A percentile compares a stretch with the other conserved stretches of the same genome.
phyloP scores from a whole-genome alignment of 2,113 vertebrate species.

The Nannospalax galili region DNA sequence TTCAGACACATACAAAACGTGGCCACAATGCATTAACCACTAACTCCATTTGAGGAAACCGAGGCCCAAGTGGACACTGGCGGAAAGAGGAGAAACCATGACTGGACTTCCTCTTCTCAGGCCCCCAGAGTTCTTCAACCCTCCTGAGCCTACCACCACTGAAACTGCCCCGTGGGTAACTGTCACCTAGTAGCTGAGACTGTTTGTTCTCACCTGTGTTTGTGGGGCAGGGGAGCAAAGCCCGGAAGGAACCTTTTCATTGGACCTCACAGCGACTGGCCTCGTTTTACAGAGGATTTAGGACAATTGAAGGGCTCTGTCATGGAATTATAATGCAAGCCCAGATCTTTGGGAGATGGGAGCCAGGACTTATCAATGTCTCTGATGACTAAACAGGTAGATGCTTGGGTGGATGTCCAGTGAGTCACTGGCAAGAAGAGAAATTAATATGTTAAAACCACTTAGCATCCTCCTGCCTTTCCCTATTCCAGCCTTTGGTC shows the following conservation, averaged over 20 bases:
- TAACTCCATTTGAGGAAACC: background rate
- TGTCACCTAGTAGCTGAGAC: no score
- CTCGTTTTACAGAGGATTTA: background rate
- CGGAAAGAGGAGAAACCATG: background rate
- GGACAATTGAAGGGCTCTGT: background rate
- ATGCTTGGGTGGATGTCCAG: background rate
- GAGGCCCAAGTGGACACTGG: background rate
- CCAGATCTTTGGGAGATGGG: background rate
- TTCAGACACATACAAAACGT: background rate
- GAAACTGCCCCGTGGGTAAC: background rate
- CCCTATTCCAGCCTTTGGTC: no score
- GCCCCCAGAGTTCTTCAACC: background rate
- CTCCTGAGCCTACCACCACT: background rate
- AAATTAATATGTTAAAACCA: background rate
- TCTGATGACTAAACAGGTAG: background rate
- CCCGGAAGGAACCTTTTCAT: background rate
- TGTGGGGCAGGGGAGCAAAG: background rate
- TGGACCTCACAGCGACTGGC: accelerated
- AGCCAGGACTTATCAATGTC: background rate
- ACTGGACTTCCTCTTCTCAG: background rate
- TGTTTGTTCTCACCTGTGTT: accelerated
- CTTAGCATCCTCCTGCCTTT: no score
- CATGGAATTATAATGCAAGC: background rate
- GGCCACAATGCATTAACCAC: background rate
- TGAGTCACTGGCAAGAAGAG: background rate